These are phyloP conservation scores for Notarius quadriscutis DNA, from an alignment of 2,113 vertebrate species.

Conservation along the genomic window DNA sequence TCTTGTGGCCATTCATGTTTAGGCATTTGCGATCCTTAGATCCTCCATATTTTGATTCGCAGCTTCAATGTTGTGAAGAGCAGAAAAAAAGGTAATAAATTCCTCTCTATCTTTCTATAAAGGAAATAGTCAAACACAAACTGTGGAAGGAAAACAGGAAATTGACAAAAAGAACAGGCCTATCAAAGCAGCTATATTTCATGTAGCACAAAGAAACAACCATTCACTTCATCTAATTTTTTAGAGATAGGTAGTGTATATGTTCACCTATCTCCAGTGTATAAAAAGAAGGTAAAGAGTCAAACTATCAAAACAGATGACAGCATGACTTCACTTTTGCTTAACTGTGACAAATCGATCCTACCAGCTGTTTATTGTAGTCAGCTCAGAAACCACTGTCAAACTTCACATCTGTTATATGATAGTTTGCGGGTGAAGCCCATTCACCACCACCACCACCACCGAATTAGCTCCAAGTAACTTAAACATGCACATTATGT, in stretches of 20 bases:
- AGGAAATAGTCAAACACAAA: constrained; percentile 62
- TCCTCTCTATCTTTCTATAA: constrained; percentile 61
- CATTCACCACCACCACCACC: not conserved
- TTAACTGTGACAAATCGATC: constrained; percentile 52
- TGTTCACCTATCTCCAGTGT: constrained; percentile 42
- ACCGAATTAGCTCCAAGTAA: not conserved
- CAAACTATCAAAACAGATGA: constrained; percentile 31
- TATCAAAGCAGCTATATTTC: constrained; percentile 49
- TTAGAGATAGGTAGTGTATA: constrained; percentile 55
- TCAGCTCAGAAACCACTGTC: constrained; percentile 20
- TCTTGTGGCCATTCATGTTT: not conserved
- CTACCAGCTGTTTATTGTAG: constrained; percentile 14
- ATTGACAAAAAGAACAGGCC: constrained; percentile 55
- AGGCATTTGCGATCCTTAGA: not conserved
- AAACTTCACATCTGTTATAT: constrained; percentile 17
- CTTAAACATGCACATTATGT: not conserved
- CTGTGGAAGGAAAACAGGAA: constrained; percentile 73
- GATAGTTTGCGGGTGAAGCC: not conserved
- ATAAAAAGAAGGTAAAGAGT: constrained; percentile 46
- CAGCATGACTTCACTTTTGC: constrained; percentile 36
- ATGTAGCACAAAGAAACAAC: constrained; percentile 31
- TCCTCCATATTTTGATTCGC: not conserved
- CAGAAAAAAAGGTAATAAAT: constrained; percentile 56
- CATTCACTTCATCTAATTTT: constrained; percentile 31
- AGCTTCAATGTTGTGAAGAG: constrained; percentile 1